phyloP scores from a whole-genome alignment of 2,888 invertebrate genomes.

The Cryptocheilus praepositus region DNA sequence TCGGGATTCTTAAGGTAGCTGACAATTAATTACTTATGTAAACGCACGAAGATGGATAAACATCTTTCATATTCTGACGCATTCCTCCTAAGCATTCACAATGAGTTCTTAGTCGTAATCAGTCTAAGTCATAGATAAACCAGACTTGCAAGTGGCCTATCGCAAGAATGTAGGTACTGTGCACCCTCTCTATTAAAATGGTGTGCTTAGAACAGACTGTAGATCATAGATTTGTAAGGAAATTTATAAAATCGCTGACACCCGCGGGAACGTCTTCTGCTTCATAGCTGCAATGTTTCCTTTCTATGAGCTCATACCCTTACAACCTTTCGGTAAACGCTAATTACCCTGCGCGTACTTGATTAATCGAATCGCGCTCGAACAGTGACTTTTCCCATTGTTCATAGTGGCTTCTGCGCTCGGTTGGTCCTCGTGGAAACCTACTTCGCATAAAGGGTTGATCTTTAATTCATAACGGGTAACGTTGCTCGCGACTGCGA shows the following conservation, averaged over 20 bases:
- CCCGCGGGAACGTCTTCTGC: too few relatives aligned
- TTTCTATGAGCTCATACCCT: conserved; percentile 6
- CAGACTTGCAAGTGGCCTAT: too few relatives aligned
- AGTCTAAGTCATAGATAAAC: too few relatives aligned
- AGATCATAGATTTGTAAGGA: too few relatives aligned
- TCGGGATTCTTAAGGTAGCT: not conserved
- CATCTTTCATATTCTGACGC: too few relatives aligned
- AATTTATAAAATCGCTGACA: not conserved
- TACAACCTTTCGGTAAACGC: not conserved
- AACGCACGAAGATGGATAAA: too few relatives aligned
- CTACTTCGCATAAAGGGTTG: conserved; percentile 57
- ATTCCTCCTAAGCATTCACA: too few relatives aligned
- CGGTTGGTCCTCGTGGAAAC: conserved; percentile 44
- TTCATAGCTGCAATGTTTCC: not conserved
- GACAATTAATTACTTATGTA: too few relatives aligned
- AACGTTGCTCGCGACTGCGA: conserved; percentile 42
- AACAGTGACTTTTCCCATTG: conserved; percentile 57
- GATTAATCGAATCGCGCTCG: conserved; percentile 53
- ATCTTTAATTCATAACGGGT: conserved; percentile 65
- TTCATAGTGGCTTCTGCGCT: conserved; percentile 42
- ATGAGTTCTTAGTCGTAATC: too few relatives aligned
- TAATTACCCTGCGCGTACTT: conserved; percentile 43
- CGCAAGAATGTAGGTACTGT: too few relatives aligned
- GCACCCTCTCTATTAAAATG: too few relatives aligned
- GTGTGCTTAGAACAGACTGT: too few relatives aligned